Evolutionary conservation across 2,113 vertebrate genomes (phyloP), one percentile per base, ranked within the genome.

Genomic region (Bujurquina vittata): DNA sequence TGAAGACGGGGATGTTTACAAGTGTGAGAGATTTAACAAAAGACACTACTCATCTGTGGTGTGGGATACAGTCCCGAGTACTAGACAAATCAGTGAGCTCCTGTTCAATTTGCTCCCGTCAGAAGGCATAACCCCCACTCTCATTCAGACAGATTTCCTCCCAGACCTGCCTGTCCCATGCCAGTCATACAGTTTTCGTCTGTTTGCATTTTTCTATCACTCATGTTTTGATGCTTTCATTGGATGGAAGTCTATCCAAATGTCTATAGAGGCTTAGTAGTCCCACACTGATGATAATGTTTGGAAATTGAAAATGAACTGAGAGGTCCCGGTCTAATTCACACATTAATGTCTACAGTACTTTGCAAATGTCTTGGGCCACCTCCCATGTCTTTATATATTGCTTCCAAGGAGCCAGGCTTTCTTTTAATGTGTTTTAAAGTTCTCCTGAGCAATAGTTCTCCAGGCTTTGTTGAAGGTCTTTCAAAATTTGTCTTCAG

Each of bases 51-150:
- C 31, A 61, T 1, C 37, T 10, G n/a, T 33, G 37, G 29, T 54
- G 1, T 20, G 31, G 46, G 46, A 29, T 72, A 31, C 67, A 72
- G 52, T 46, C 26, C 26, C 20, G 46, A 23, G 65, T 29, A 69
- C 65, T 7, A 72, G 10, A 54, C 18, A 72, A 31, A 72, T 72
- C 23, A 8, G 26, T 72, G 46, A 33, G 46, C 3, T 54, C 14
- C 43, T 52, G 10, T 31, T 72, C 17, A 5, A 11, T 52, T 72
- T 72, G 1, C 43, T 52, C 43, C 43, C 43, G 52, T 52, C 65
- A 52, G 23, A 52, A 72, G 65, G 5, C 3, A 52, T 31, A 40
- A 31, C 17, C 43, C 17, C 43, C 0, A 0, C 46, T 31, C 0
- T 52, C 46, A 72, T 52, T 72, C 10, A 52, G 52, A 52, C 5